phyloP scores from a whole-genome alignment of 1,140 invertebrate species.

The Tachypleus tridentatus region DNA sequence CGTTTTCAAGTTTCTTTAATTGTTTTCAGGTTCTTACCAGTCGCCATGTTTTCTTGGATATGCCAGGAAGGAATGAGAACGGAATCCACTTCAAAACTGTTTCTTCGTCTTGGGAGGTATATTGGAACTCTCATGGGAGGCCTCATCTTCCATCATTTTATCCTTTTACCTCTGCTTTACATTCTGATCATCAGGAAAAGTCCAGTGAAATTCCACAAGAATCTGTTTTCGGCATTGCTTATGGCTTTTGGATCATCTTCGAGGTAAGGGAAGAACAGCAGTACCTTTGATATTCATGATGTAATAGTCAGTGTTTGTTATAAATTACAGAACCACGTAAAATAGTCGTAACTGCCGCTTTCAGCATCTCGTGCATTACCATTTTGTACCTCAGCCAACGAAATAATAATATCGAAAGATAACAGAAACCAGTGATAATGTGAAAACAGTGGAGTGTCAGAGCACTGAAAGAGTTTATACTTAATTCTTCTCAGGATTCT shows the following conservation, averaged over 20 bases:
- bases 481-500: no score
- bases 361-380: no score
- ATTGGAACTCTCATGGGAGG: constrained; percentile 70
- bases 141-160: constrained; percentile 71
- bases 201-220: constrained; percentile 73
- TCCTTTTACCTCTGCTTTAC: constrained; percentile 73
- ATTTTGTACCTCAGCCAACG: no score
- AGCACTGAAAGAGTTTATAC: no score
- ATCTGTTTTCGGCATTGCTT: constrained; percentile 67
- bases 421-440: no score
- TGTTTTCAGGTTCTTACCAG: constrained; percentile 55
- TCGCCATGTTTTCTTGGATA: constrained; percentile 83
- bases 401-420: no score
- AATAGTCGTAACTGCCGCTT: no score
- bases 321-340: no score
- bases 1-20: no score
- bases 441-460: no score
- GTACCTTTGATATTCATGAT: no score
- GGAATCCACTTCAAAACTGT: constrained; percentile 57
- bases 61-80: constrained; percentile 77
- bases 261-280: constrained; percentile 49
- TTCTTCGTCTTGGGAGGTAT: constrained; percentile 74
- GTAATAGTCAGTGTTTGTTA: no score
- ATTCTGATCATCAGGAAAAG: constrained; percentile 70
- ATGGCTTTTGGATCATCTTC: constrained; percentile 87